Evolutionary conservation across 1,140 invertebrate species (phyloP).

Genomic region (Halyomorpha halys): DNA sequence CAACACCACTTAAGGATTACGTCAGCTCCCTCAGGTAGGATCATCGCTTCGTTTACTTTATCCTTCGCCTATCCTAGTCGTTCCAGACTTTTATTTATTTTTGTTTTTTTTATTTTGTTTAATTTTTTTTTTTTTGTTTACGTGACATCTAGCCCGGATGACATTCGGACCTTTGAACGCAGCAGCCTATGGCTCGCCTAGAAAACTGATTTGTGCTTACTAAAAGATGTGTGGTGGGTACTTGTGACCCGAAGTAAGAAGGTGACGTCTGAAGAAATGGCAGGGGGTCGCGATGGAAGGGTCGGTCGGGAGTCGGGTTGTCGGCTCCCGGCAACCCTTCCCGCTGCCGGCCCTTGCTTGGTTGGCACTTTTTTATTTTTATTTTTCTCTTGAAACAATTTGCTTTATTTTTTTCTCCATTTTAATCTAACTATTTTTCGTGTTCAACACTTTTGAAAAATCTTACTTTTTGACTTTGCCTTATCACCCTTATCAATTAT

Average conservation of each 20-base stretch:
- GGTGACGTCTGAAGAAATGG: conserved; percentile 1
- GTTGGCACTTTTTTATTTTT: not conserved
- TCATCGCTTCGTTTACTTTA: not conserved
- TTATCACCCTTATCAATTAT: too few species aligned
- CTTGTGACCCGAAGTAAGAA: too few species aligned
- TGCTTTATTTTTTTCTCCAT: too few species aligned
- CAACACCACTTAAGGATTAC: conserved; percentile 15
- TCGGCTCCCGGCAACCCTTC: conserved; percentile 4
- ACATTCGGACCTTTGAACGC: not conserved
- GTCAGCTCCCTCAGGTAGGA: conserved; percentile 12
- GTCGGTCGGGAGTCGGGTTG: not conserved
- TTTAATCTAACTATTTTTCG: too few species aligned
- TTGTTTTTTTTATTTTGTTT: not conserved
- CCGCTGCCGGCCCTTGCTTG: not conserved
- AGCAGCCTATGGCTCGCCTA: too few species aligned
- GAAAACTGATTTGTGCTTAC: too few species aligned
- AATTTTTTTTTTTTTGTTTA: conserved; percentile 7
- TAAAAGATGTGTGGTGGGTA: too few species aligned
- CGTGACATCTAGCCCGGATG: not conserved
- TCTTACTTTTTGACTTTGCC: too few species aligned
- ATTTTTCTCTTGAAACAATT: not conserved
- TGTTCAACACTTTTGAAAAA: too few species aligned
- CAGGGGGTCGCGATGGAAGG: not conserved
- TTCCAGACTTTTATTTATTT: not conserved
- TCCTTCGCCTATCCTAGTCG: not conserved